Conservation (phyloP, 1,140 invertebrate genomes). For the Leguminivora glycinivorella region DNA sequence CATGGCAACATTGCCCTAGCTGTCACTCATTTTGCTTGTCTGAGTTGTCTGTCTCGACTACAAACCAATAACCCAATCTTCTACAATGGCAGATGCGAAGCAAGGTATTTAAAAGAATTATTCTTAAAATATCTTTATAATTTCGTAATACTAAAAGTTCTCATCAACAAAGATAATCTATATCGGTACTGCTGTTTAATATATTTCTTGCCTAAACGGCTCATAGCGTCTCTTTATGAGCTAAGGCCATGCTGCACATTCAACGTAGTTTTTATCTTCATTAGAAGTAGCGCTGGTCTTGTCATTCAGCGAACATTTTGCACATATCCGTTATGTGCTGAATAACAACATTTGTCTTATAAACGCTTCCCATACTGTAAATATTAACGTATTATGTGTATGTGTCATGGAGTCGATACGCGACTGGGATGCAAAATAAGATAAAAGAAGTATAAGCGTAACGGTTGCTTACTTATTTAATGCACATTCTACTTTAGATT, state of each 20-base stretch:
- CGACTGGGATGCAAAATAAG: conserved; percentile 3
- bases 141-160: background rate
- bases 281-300: background rate
- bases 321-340: background rate
- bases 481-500: conserved; percentile 30
- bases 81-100: conserved; percentile 74
- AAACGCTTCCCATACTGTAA: background rate
- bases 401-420: conserved; percentile 3
- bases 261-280: conserved; percentile 38
- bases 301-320: background rate
- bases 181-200: background rate
- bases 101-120: conserved; percentile 58
- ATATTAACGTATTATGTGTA: conserved; percentile 10
- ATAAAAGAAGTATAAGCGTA: background rate
- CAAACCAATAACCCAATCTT: conserved; percentile 27
- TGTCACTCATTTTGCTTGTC: conserved; percentile 17
- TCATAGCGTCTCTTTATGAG: conserved; percentile 12
- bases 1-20: conserved; percentile 6
- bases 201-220: background rate
- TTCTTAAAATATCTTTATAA: conserved; percentile 22
- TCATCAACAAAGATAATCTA: background rate
- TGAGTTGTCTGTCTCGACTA: conserved; percentile 12
- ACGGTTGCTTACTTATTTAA: conserved; percentile 7
- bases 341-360: background rate
- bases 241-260: conserved; percentile 44